Conservation (phyloP, 2,113 vertebrate species). For the Ailurus styani region DNA sequence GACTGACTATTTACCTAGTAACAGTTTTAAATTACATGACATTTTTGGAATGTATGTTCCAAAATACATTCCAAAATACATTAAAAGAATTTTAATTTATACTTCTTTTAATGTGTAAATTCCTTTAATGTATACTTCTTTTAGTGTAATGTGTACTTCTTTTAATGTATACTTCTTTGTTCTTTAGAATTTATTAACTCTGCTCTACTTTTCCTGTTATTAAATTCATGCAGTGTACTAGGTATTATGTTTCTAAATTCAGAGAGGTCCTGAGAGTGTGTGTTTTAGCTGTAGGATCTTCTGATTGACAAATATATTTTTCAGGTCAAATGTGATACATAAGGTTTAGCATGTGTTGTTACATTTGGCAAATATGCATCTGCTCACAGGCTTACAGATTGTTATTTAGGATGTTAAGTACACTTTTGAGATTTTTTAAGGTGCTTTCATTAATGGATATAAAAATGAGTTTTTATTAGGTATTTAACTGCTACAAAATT, state of each 20-base stretch:
- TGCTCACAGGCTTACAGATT: background rate
- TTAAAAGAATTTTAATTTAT: no score
- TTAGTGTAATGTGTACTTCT: no score
- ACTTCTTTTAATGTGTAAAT: no score
- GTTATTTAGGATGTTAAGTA: background rate
- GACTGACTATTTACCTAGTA: background rate
- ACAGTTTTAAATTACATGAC: background rate
- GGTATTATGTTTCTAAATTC: background rate
- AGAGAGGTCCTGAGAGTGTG: background rate
- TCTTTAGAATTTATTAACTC: background rate
- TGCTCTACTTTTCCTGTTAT: background rate
- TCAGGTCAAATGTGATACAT: background rate
- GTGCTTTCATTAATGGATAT: background rate
- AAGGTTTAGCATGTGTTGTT: background rate
- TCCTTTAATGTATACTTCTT: no score
- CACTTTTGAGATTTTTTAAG: background rate
- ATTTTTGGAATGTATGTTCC: background rate
- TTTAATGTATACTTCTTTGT: background rate
- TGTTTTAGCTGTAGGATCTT: background rate
- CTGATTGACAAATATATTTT: background rate
- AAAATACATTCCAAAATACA: no score
- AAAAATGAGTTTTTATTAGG: background rate
- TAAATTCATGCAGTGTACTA: background rate
- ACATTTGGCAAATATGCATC: background rate
- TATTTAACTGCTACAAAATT: background rate